phyloP scores from a whole-genome alignment of 2,113 vertebrate genomes.

The Oryzias woworae region DNA sequence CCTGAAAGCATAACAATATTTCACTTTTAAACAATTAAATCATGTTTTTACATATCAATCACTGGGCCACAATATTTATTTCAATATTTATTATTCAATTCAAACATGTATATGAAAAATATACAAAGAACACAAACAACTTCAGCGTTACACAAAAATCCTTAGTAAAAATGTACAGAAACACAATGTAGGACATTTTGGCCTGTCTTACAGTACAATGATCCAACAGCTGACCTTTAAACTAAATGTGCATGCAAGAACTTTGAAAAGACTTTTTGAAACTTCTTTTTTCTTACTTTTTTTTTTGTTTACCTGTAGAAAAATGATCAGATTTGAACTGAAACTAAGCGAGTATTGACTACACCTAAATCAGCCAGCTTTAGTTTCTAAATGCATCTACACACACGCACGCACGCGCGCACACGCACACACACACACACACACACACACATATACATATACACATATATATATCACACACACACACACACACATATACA shows the following conservation, averaged over 20 bases:
- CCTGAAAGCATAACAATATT: too few relatives aligned
- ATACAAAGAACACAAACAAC: conserved; percentile 45
- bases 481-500: too few relatives aligned
- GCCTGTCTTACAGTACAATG: conserved; percentile 35
- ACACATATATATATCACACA: too few relatives aligned
- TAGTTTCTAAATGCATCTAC: too few relatives aligned
- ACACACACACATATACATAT: too few relatives aligned
- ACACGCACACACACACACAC: too few relatives aligned
- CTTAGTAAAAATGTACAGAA: neutral
- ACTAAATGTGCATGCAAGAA: neutral
- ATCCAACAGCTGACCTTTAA: conserved; percentile 37
- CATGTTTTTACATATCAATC: neutral
- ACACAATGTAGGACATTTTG: conserved; percentile 34
- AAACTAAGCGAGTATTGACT: neutral
- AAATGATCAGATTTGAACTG: too few relatives aligned
- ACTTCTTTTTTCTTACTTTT: neutral
- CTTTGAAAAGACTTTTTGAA: neutral
- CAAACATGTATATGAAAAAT: conserved; percentile 53
- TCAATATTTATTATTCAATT: conserved; percentile 56
- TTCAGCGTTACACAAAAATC: conserved; percentile 28
- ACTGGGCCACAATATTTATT: conserved; percentile 26
- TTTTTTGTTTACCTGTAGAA: neutral
- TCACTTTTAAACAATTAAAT: neutral
- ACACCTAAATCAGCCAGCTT: neutral
- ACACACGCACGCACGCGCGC: too few relatives aligned